Base-by-base conservation (phyloP, 2,888 invertebrate species). In the Magallana nippona region DNA sequence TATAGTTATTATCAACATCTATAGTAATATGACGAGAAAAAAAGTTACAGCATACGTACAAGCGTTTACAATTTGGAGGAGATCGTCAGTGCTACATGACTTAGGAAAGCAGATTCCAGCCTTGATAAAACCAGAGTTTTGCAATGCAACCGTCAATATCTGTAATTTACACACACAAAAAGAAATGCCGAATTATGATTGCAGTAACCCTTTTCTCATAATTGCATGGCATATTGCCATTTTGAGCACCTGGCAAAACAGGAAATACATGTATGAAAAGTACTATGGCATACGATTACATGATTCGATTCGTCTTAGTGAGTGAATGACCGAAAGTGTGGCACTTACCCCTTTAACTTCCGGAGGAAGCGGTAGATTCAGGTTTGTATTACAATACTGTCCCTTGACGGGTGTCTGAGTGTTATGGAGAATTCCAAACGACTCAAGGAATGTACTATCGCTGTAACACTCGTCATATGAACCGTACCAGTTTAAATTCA, bases 391-490 rank as follows among this genome's bases (percentile, higher is more conserved):
- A 27, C 71, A 71, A 22, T 71, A 71, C 11, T 71, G 71, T 71
- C 71, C 71, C 2, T 71, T 71, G 13, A 71, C 71, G 15, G 71
- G 71, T 13, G 71, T 13, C 32, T 71, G 71, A 5, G 19, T 71
- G 22, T 15, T 71, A 27, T 22, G 71, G 2, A 71, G 71, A 22
- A 71, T 22, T 13, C 71, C 71, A 15, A 71, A 22, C 1, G 71
- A 22, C 11, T 22, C 71, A 5, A 71, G 15, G 15, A 27, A 15
- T 13, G 71, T 71, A 15, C 22, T 27, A 19, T 71, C 71, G 15
- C 71, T 71, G 32, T 71, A 71, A 71, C 71, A 71, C 71, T 71
- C 71, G 27, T 71, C 71, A 17, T 71, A 71, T 0, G 71, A 71
- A 2, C 71, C 71, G 3, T 32, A 32, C 71, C 71, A 71, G 27